Evolutionary conservation across 2,113 vertebrate species (phyloP), one percentile per base, ranked within the genome.

Genomic region (Syngnathus scovelli): DNA sequence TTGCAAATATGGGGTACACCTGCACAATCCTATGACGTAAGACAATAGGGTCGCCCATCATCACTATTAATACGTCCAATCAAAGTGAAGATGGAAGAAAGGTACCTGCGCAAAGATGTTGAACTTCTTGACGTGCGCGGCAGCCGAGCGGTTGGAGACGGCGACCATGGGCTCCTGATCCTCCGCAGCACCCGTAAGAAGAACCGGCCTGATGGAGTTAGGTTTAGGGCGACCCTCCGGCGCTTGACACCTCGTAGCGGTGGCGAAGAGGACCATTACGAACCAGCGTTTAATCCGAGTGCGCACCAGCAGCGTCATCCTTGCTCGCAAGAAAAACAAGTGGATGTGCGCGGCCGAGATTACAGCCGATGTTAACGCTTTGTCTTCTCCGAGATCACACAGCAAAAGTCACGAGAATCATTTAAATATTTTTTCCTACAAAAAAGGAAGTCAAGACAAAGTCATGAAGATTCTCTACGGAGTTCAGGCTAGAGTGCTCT

Each of bases 191-290:
- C 39, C 61, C 23, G 21, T 41, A 6, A 87, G 61, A 78, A 90
- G 85, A 78, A 87, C 88, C 37, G 95, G 92, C 88, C 95, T 96
- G 92, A 99, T 98, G 84, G 94, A 93, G 92, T 99, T 98, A 83
- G 90, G 91, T 84, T 96, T 95, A 67, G 94, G 89, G 71, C 90
- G 90, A 79, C 90, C 88, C 84, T 92, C 93, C 49, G 83, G 70
- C 70, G 90, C 86, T 87, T 94, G 94, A 67, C 92, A 89, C 82
- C 94, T 90, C 85, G 94, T 84, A 44, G 92, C 85, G 51, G 92
- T 85, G 51, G 93, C 93, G 82, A 95, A 84, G 64, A 97, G 87
- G 80, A 96, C 89, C 83, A 94, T 81, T 78, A 93, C 88, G 87
- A 90, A 89, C 72, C 88, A 92, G 86, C 88, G 91, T 89, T 90